Conservation (phyloP, 1,140 invertebrate species). For the Aporrectodea caliginosa region DNA sequence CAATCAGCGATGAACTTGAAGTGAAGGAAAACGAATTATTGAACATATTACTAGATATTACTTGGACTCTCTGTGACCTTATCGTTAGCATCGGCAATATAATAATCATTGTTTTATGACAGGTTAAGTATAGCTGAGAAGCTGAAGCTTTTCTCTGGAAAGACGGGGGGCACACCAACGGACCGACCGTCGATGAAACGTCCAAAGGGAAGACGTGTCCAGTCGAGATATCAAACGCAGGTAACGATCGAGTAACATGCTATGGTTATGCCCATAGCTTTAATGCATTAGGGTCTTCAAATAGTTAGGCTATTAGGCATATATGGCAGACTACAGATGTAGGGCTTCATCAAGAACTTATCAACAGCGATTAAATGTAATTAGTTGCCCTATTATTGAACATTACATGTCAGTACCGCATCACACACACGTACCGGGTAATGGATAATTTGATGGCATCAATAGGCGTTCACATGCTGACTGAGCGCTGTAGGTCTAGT, state of each 20-base stretch:
- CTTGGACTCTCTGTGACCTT: background rate
- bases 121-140: background rate
- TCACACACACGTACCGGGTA: background rate
- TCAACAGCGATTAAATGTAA: background rate
- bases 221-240: background rate
- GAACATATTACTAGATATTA: background rate
- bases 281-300: too few species aligned
- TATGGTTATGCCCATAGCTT: background rate
- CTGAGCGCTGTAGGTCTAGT: too few species aligned
- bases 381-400: background rate
- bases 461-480: too few species aligned
- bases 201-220: background rate
- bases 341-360: background rate
- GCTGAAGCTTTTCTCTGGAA: background rate
- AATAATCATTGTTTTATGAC: too few species aligned
- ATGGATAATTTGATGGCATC: too few species aligned
- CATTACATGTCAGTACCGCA: background rate
- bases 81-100: background rate
- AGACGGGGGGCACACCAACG: background rate
- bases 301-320: too few species aligned
- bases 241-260: background rate
- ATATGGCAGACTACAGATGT: too few species aligned
- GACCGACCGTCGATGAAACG: background rate
- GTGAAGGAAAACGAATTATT: too few species aligned
- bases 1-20: background rate